Percentiles rank a stretch among this genome's conserved stretches.
These are phyloP conservation scores for Listronotus bonariensis DNA, from an alignment of 1,140 invertebrate genomes.

Conservation along the genomic window DNA sequence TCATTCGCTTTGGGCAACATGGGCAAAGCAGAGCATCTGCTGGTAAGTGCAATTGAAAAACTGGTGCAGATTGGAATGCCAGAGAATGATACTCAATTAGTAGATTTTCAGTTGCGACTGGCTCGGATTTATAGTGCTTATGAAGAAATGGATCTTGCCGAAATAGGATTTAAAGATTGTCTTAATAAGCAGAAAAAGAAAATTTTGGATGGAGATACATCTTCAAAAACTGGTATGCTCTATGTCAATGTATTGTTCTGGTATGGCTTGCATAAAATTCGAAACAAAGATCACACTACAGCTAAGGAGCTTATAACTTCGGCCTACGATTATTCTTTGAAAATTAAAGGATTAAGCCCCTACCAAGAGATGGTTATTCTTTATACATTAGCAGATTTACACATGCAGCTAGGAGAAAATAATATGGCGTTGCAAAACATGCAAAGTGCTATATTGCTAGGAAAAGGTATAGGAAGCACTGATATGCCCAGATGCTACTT, in stretches of 20 bases:
- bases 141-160: conserved; percentile 47
- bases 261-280: conserved; percentile 52
- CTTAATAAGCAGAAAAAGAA: conserved; percentile 50
- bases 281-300: conserved; percentile 41
- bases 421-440: conserved; percentile 50
- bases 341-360: conserved; percentile 49
- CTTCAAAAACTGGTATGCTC: conserved; percentile 51
- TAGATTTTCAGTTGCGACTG: conserved; percentile 53
- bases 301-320: conserved; percentile 48
- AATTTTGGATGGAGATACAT: conserved; percentile 46
- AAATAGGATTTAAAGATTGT: conserved; percentile 52
- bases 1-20: conserved; percentile 49
- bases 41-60: conserved; percentile 46
- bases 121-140: conserved; percentile 50
- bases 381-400: conserved; percentile 50
- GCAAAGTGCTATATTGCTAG: conserved; percentile 49
- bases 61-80: conserved; percentile 34
- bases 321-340: conserved; percentile 50
- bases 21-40: conserved; percentile 48
- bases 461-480: conserved; percentile 50
- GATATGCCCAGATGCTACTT: conserved; percentile 52
- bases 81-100: conserved; percentile 47
- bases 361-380: conserved; percentile 54
- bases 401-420: conserved; percentile 48
- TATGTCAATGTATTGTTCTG: conserved; percentile 53